Evolutionary conservation across 2,797 vertebrate species (phyloP).

Genomic region (Furcifer pardalis): DNA sequence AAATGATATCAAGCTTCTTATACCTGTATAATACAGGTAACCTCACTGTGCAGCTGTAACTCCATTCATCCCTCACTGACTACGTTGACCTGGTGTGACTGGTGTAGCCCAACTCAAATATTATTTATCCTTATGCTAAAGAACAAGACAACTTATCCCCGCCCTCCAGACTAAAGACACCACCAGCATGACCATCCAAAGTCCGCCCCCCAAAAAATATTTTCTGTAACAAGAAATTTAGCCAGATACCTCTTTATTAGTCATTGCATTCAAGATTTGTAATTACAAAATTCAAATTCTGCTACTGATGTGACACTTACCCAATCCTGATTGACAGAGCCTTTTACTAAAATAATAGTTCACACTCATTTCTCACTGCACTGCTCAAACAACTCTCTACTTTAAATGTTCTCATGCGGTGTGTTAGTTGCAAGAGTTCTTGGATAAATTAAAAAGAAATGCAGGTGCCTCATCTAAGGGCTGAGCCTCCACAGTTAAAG

Average conservation of each 20-base stretch:
- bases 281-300: not conserved
- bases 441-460: not conserved
- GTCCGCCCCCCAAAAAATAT: not conserved
- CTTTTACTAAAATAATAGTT: not conserved
- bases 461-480: not conserved
- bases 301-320: not conserved
- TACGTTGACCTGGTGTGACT: too few species aligned
- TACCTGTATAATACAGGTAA: too few species aligned
- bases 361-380: not conserved
- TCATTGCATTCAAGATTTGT: not conserved
- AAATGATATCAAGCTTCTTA: too few species aligned
- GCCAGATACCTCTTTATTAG: not conserved
- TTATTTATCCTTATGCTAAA: too few species aligned
- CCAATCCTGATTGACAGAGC: not conserved
- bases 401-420: not conserved
- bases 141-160: too few species aligned
- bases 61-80: too few species aligned
- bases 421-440: not conserved
- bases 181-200: not conserved
- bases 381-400: not conserved
- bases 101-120: too few species aligned
- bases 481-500: not conserved
- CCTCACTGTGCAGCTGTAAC: too few species aligned
- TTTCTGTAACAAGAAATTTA: not conserved
- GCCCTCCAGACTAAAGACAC: not conserved